Evolutionary conservation across 2,797 vertebrate species (phyloP).

Genomic region (Rhinophrynus dorsalis): DNA sequence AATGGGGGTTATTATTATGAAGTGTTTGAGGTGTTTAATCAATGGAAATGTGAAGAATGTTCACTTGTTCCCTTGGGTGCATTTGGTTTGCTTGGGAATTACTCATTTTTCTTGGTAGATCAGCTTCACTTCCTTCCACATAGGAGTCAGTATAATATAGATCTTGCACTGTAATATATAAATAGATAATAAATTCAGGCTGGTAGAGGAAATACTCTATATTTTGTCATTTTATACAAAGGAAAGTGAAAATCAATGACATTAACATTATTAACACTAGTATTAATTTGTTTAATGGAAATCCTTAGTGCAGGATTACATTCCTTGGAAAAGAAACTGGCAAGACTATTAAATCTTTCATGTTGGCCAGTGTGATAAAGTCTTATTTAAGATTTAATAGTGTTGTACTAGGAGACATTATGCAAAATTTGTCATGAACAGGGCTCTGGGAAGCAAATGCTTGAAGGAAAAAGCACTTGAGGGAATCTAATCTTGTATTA

Average conservation of each 20-base stretch:
- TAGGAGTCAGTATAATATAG: too few relatives aligned
- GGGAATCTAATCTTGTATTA: slow-evolving; percentile 49
- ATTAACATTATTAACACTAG: not conserved
- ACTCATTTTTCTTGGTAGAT: too few relatives aligned
- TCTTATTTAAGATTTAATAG: slow-evolving; percentile 74
- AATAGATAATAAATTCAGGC: too few relatives aligned
- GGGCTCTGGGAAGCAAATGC: slow-evolving; percentile 51
- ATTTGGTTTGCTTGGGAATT: too few relatives aligned
- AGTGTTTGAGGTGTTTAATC: too few relatives aligned
- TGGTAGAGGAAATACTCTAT: too few relatives aligned
- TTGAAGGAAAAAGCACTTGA: slow-evolving; percentile 56
- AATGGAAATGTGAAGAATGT: too few relatives aligned
- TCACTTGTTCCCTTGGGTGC: too few relatives aligned
- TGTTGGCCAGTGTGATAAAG: slow-evolving; percentile 65
- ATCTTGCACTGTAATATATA: too few relatives aligned
- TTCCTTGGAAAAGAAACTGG: slow-evolving; percentile 46
- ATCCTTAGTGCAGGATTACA: slow-evolving; percentile 6
- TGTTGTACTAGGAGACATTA: slow-evolving; percentile 62
- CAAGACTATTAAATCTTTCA: slow-evolving; percentile 70
- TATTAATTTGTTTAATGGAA: not conserved
- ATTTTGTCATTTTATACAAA: not conserved
- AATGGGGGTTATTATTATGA: too few relatives aligned
- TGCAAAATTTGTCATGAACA: slow-evolving; percentile 58
- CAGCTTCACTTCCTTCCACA: too few relatives aligned
- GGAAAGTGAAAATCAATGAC: not conserved